Evolutionary conservation across 2,797 vertebrate genomes (phyloP).

Genomic region (Sphenopsis melanotis): DNA sequence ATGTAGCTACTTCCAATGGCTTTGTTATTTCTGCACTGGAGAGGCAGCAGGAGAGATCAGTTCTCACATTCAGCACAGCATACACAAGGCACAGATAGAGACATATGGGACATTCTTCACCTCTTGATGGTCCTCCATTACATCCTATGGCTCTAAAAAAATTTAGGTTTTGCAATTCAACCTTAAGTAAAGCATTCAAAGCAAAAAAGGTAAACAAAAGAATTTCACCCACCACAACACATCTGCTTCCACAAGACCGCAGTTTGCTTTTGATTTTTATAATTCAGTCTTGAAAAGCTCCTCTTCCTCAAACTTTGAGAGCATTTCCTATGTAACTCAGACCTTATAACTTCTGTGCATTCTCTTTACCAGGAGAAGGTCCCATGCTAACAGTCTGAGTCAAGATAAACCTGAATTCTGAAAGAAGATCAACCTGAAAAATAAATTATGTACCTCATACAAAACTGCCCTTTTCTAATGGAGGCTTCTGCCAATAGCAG

Average conservation of each 20-base stretch:
- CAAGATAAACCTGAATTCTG: not conserved
- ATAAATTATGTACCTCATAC: not conserved
- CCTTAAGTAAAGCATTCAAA: not conserved
- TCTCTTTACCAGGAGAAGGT: not conserved
- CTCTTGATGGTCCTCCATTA: not conserved
- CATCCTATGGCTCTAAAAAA: not conserved
- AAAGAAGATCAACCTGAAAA: not conserved
- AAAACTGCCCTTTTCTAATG: slow-evolving; percentile 45
- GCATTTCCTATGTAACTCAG: not conserved
- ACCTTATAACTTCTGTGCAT: not conserved
- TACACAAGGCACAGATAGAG: not conserved
- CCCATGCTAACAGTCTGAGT: not conserved
- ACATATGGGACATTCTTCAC: not conserved
- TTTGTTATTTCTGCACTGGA: not conserved
- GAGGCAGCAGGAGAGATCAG: not conserved
- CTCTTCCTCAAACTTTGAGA: not conserved
- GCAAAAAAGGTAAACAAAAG: not conserved
- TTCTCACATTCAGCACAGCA: not conserved
- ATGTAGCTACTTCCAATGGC: not conserved
- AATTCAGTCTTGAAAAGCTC: not conserved
- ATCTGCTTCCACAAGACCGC: not conserved
- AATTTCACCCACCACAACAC: not conserved
- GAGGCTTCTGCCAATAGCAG: slow-evolving; percentile 58
- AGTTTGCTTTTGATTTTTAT: not conserved
- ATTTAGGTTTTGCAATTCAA: not conserved